A percentile compares a stretch with the other conserved stretches of the same genome.
phyloP scores from a whole-genome alignment of 2,888 invertebrate genomes.

The Cerceris rybyensis region DNA sequence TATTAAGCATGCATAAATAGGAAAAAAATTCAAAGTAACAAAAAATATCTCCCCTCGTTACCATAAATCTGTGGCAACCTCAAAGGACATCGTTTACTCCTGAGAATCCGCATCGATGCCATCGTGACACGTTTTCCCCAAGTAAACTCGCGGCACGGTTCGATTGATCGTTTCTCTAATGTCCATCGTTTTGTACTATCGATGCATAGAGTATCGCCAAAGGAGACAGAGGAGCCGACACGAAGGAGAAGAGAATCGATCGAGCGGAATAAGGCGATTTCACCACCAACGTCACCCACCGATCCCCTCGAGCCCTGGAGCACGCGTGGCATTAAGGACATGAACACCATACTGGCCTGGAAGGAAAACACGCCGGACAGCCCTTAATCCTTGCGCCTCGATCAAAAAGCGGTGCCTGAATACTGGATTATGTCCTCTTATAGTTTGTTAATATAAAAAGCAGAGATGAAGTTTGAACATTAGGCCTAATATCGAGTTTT shows the following conservation, averaged over 20 bases:
- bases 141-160: neutral
- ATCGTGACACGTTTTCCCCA: neutral
- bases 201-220: constrained; percentile 83
- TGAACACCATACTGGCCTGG: constrained; percentile 88
- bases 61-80: too few relatives aligned
- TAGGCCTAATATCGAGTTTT: too few relatives aligned
- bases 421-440: neutral
- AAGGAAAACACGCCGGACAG: constrained; percentile 83
- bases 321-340: constrained; percentile 87
- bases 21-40: too few relatives aligned
- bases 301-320: constrained; percentile 90
- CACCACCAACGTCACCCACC: constrained; percentile 76
- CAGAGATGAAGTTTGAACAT: too few relatives aligned
- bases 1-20: too few relatives aligned
- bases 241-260: constrained; percentile 76
- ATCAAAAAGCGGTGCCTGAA: neutral
- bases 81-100: neutral
- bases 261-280: constrained; percentile 65
- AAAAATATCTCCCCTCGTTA: too few relatives aligned
- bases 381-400: constrained; percentile 74
- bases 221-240: constrained; percentile 69
- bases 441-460: too few relatives aligned
- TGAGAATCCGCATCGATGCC: constrained; percentile 1
- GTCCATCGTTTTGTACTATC: constrained; percentile 39
- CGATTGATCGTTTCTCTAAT: constrained; percentile 43